Evolutionary conservation across 1,140 invertebrate species (phyloP).

Genomic region (Nasonia vitripennis): DNA sequence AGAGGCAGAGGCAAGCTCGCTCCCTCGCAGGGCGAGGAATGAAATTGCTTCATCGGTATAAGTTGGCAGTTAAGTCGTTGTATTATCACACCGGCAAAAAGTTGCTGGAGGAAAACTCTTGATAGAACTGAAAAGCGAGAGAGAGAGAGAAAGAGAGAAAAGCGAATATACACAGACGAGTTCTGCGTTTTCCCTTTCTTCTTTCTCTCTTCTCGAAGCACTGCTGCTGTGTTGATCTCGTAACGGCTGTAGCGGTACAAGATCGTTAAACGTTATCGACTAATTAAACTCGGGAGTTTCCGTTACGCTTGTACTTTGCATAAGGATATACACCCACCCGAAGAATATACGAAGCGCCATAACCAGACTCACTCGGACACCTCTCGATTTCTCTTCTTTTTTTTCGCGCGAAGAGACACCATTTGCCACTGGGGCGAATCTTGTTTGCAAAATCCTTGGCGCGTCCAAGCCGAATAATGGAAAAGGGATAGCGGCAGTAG

Average conservation of each 20-base stretch:
- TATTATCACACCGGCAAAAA: conserved; percentile 31
- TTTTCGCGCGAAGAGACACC: background rate
- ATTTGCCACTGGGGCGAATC: conserved; percentile 18
- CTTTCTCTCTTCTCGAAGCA: background rate
- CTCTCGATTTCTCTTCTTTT: background rate
- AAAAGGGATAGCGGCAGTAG: conserved; percentile 19
- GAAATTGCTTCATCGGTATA: conserved; percentile 37
- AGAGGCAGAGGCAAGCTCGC: background rate
- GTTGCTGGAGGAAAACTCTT: conserved; percentile 6
- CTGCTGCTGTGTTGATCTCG: background rate
- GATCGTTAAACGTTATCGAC: background rate
- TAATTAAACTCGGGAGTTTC: background rate
- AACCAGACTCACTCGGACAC: background rate
- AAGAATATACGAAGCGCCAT: background rate
- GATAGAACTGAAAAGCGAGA: background rate
- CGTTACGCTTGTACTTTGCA: background rate
- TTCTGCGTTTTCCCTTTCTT: background rate
- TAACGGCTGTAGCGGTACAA: background rate
- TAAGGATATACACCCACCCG: background rate
- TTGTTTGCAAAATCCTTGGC: conserved; percentile 48
- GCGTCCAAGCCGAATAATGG: conserved; percentile 40
- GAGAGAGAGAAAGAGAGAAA: background rate
- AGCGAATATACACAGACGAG: conserved; percentile 2
- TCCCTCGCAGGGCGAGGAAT: background rate
- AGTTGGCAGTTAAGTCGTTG: conserved; percentile 26